Evolutionary conservation across 1,140 invertebrate genomes (phyloP).

Genomic region (Sinonovacula constricta): DNA sequence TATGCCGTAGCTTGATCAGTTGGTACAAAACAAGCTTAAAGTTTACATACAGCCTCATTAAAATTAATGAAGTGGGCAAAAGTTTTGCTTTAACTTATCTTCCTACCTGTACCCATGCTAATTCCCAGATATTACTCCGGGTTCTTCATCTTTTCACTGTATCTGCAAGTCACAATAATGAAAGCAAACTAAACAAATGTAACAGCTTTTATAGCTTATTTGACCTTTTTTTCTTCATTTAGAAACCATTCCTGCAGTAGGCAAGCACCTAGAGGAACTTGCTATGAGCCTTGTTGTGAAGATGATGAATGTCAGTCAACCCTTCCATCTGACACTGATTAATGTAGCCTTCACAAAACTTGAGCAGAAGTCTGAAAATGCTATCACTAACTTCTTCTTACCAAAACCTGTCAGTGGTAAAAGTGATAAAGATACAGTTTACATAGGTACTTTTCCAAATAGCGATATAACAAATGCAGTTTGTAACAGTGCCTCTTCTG

Average conservation of each 20-base stretch:
- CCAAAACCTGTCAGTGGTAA: not conserved
- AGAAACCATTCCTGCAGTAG: constrained; percentile 35
- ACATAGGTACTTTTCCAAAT: not conserved
- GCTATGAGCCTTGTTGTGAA: constrained; percentile 56
- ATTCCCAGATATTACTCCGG: too few species aligned
- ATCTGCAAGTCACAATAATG: too few species aligned
- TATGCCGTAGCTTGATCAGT: too few species aligned
- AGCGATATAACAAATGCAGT: not conserved
- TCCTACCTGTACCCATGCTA: too few species aligned
- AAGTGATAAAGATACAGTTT: not conserved
- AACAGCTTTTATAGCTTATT: too few species aligned
- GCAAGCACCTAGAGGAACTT: constrained; percentile 37
- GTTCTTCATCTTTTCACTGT: too few species aligned
- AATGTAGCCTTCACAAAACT: constrained; percentile 64
- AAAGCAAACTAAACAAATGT: too few species aligned
- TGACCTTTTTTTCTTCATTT: too few species aligned
- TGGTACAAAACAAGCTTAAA: too few species aligned
- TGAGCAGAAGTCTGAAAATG: constrained; percentile 27
- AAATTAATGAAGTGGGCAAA: too few species aligned
- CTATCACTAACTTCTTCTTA: constrained; percentile 54
- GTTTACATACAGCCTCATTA: too few species aligned
- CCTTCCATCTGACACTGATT: constrained; percentile 63
- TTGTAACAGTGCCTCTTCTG: not conserved
- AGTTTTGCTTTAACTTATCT: too few species aligned
- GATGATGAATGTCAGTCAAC: constrained; percentile 54